Conservation (phyloP, 2,888 invertebrate species). For the Chrysolina oricalcia region DNA sequence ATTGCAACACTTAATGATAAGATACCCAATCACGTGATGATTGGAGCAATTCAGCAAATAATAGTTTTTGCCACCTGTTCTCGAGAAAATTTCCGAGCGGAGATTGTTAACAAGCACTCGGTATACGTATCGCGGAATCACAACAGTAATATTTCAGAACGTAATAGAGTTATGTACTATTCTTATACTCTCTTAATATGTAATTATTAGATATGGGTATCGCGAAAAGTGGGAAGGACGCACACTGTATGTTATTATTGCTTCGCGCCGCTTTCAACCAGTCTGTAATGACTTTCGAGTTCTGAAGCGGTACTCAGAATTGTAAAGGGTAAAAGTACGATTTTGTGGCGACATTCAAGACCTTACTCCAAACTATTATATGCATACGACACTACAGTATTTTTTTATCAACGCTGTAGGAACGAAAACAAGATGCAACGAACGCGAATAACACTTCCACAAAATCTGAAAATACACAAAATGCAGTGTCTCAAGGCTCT, state of each 20-base stretch:
- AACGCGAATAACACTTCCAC: too few relatives aligned
- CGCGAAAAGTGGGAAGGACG: slow-evolving; percentile 37
- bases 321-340: not conserved
- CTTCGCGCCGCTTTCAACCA: slow-evolving; percentile 18
- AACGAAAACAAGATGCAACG: too few relatives aligned
- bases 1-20: slow-evolving; percentile 17
- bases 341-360: too few relatives aligned
- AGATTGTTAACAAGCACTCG: slow-evolving; percentile 6
- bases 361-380: too few relatives aligned
- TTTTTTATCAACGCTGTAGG: too few relatives aligned
- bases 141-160: slow-evolving; percentile 35
- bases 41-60: slow-evolving; percentile 39
- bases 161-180: slow-evolving; percentile 38
- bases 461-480: too few relatives aligned
- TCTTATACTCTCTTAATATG: slow-evolving; percentile 29
- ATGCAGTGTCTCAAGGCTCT: too few relatives aligned
- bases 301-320: not conserved
- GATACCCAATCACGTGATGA: slow-evolving; percentile 36
- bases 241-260: slow-evolving; percentile 36
- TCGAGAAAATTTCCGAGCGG: slow-evolving; percentile 15
- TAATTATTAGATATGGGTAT: slow-evolving; percentile 44
- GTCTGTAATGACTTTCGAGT: slow-evolving; percentile 27
- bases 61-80: slow-evolving; percentile 42
- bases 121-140: slow-evolving; percentile 32
- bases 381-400: too few relatives aligned